Evolutionary conservation across 2,888 invertebrate species (phyloP), one percentile per base, ranked within the genome.

Genomic region (Andrena flavipes): DNA sequence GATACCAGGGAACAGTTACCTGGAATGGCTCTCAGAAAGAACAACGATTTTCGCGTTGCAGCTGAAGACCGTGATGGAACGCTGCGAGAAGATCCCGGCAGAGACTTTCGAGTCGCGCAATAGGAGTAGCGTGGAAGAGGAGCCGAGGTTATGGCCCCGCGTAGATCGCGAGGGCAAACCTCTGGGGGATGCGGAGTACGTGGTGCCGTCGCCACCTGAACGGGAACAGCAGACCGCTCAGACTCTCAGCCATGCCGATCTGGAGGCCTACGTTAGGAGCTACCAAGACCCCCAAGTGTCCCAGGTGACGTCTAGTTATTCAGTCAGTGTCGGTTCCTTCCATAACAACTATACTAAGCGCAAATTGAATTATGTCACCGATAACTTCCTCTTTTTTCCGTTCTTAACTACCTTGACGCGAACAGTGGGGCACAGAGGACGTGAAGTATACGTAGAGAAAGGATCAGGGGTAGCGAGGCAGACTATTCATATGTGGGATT

Each of bases 201-300:
- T 95, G 90, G 96, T 96, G 76, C 96, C 96, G 51, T 96, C 96
- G 29, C 96, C 96, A 20, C 96, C 96, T 0, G 96, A 96, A 93
- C 93, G 96, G 80, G 96, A 96, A 78, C 92, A 92, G 67, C 92
- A 93, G 65, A 89, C 92, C 51, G 82, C 91, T 16, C 93, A 93
- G 80, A 92, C 93, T 75, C 93, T 96, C 84, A 96, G 96, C 62
- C 96, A 96, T 92, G 96, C 96, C 67, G 96, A 96, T 90, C 94
- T 97, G 80, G 96, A 97, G 92, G 96, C 96, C 89, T 96, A 96
- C 91, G 96, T 96, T 86, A 95, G 96, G 82, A 95, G 95, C 85
- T 96, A 96, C 92, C 95, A 95, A 91, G 90, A 93, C 88, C 92
- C 94, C 87, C 91, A 94, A 90, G 90, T 94, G 83, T 90, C 93